Evolutionary conservation across 2,888 invertebrate genomes (phyloP), one percentile per base, ranked within the genome.

Genomic region (Anagyrus pseudococci): DNA sequence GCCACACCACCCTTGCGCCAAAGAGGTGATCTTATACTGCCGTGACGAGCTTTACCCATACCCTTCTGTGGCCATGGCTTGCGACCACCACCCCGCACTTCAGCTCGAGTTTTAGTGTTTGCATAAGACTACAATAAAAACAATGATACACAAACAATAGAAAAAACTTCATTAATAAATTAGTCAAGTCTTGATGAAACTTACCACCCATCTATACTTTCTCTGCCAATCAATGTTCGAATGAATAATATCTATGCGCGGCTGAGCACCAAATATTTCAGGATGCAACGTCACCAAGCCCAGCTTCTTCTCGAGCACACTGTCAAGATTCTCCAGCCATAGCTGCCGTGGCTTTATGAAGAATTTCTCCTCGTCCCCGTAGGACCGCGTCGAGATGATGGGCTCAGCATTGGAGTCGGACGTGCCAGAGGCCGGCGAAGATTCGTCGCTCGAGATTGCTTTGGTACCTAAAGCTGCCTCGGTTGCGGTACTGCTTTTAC

Each of bases 1-100:
- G 88, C 87, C 48, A 90, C 78, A 48, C 96, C 98, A 74, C 98
- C 96, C 0, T 90, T 89, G 67, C 84, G 85, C 82, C 89, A 97
- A 1, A 96, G 77, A 0, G 98, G 98, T 2, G 97, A 94, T 61
- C 96, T 86, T 63, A 93, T 93, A 13, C 94, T 95, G 15, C 97
- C 96, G 77, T 97, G 97, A 46, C 98, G 87, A 1, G 98, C 93
- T 70, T 87, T 86, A 0, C 99, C 99, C 26, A 86, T 77, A 22
- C 96, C 96, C 82, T 99, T 99, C 78, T 99, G 99, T 0, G 94
- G 94, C 96, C 97, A 98, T 0, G 98, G 98, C 74, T 99, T 98
- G 25, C 86, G 85, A 0, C 95, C 95, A 56, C 96, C 94, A 40
- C 97, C 97, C 50, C 88, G 83, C 58, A 93, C 89, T 83, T 99